Evolutionary conservation across 2,113 vertebrate species (phyloP).

Genomic region (Agapornis roseicollis): DNA sequence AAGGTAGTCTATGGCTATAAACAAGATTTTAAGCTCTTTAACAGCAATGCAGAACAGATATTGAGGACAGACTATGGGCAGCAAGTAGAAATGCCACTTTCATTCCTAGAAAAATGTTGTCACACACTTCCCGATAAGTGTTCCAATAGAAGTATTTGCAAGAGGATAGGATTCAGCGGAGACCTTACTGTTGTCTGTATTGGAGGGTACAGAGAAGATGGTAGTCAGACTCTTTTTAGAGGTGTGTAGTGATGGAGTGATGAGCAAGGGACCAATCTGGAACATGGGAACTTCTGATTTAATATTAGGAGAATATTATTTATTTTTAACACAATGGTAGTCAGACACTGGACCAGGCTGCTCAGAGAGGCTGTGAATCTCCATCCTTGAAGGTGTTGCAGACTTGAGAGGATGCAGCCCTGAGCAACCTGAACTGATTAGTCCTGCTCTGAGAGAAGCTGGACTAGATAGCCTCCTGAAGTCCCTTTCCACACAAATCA

Average conservation of each 20-base stretch:
- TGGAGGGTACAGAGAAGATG: neutral
- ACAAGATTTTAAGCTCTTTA: neutral
- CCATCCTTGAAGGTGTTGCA: neutral
- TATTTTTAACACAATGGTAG: neutral
- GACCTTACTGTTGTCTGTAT: neutral
- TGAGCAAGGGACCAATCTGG: neutral
- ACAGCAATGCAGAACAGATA: neutral
- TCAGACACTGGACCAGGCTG: neutral
- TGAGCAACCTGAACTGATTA: neutral
- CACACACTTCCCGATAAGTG: neutral
- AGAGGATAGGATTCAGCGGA: neutral
- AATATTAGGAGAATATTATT: neutral
- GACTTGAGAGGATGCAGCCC: neutral
- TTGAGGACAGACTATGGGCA: neutral
- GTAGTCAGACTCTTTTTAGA: neutral
- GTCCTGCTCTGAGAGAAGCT: neutral
- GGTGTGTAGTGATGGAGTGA: neutral
- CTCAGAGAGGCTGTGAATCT: neutral
- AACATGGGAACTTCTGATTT: neutral
- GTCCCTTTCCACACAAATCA: neutral
- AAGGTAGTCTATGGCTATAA: neutral
- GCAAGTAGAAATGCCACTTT: neutral
- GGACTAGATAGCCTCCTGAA: neutral
- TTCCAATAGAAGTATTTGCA: neutral
- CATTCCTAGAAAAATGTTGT: neutral